Conservation (phyloP, 2,797 vertebrate species). For the Decapterus maruadsi region DNA sequence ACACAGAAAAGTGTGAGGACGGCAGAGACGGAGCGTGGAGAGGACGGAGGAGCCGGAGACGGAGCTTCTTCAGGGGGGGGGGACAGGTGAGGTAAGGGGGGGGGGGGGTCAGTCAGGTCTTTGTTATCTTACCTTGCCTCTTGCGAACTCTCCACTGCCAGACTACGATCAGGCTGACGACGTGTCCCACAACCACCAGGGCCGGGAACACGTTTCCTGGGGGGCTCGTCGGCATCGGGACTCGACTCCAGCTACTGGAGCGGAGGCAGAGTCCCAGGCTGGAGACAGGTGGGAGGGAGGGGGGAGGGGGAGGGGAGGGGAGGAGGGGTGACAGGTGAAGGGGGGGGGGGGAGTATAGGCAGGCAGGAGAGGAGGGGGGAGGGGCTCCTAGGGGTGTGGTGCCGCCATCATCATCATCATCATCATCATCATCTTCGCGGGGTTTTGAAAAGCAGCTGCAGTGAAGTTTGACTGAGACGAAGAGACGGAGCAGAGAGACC, state of each 20-base stretch:
- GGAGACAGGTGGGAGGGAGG: conserved; percentile 65
- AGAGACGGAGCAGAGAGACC: conserved; percentile 13
- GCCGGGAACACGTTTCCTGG: conserved; percentile 88
- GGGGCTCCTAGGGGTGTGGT: conserved; percentile 76
- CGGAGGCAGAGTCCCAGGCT: conserved; percentile 42
- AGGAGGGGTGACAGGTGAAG: conserved; percentile 54
- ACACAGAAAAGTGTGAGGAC: conserved; percentile 42
- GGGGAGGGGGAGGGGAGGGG: conserved; percentile 25
- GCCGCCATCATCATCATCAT: conserved; percentile 34
- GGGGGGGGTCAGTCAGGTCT: conserved; percentile 48
- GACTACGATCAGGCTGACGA: conserved; percentile 85
- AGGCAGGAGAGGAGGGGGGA: conserved; percentile 4
- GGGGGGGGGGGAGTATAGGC: conserved; percentile 4
- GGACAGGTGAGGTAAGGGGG: too few species aligned
- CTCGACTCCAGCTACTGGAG: too few species aligned
- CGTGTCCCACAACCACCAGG: conserved; percentile 90
- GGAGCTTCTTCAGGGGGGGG: neutral
- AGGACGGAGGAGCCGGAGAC: conserved; percentile 32
- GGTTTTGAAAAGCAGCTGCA: conserved; percentile 75
- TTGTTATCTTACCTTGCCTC: conserved; percentile 79
- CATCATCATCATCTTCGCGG: conserved; percentile 32
- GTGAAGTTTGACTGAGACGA: conserved; percentile 70
- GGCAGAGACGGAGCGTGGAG: conserved; percentile 2
- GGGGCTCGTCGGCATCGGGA: conserved; percentile 85
- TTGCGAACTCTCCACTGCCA: conserved; percentile 88